phyloP scores from a whole-genome alignment of 2,113 vertebrate species.

The Mesocricetus auratus region DNA sequence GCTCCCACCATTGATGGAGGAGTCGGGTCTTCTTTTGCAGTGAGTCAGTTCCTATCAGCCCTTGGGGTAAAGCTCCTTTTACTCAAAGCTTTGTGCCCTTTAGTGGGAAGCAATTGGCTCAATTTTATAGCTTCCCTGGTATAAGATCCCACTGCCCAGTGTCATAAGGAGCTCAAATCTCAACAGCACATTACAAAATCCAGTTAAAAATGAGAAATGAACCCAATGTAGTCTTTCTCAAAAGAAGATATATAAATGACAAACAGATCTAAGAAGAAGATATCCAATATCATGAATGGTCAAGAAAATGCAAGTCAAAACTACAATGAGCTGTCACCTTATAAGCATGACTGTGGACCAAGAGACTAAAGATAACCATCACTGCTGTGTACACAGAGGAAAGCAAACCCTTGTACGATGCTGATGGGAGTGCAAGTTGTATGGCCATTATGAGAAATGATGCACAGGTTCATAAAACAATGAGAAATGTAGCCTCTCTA shows the following conservation, averaged over 20 bases:
- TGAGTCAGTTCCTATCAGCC: neutral
- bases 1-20: neutral
- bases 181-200: neutral
- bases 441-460: neutral
- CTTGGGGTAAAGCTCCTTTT: neutral
- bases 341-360: neutral
- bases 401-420: neutral
- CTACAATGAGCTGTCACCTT: neutral
- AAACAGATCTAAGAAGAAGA: neutral
- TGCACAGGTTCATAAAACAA: neutral
- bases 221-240: neutral
- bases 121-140: neutral
- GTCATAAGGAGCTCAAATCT: neutral
- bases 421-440: neutral
- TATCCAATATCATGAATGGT: neutral
- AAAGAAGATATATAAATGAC: neutral
- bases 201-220: neutral
- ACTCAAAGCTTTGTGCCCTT: neutral
- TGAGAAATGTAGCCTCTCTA: neutral
- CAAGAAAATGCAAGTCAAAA: neutral
- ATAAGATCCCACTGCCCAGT: neutral
- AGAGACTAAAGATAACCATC: neutral
- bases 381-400: neutral
- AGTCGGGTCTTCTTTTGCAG: neutral
- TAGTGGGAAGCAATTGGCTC: neutral